phyloP scores from a whole-genome alignment of 2,113 vertebrate species.

The Empidonax alnorum region DNA sequence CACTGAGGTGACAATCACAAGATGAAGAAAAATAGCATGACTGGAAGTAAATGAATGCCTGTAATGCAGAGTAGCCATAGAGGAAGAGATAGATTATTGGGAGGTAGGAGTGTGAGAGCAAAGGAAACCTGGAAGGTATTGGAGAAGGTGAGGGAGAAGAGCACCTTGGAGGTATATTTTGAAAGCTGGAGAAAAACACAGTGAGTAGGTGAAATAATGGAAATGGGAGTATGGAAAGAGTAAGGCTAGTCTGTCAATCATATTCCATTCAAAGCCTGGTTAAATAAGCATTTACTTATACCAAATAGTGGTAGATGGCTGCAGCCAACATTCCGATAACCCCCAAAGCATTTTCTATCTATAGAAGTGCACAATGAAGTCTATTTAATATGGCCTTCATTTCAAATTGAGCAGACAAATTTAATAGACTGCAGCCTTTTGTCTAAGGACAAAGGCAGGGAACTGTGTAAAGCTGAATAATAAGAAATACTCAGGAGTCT shows the following conservation, averaged over 20 bases:
- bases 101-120: neutral
- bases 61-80: rapidly evolving
- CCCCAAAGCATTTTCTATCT: neutral
- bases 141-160: neutral
- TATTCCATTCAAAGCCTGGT: neutral
- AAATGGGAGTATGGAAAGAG: neutral
- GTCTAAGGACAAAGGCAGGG: slow-evolving; percentile 28
- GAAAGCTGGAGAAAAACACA: neutral
- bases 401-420: slow-evolving; percentile 52
- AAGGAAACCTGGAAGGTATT: neutral
- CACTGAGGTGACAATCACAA: neutral
- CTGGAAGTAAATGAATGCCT: neutral
- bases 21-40: neutral
- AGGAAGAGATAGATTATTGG: neutral
- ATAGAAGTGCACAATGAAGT: slow-evolving; percentile 1
- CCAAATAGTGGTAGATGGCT: neutral
- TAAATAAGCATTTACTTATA: slow-evolving; percentile 37
- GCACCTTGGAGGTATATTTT: neutral
- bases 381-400: slow-evolving; percentile 28
- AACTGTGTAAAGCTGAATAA: neutral
- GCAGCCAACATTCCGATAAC: neutral
- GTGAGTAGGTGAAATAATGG: neutral
- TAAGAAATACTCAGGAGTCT: slow-evolving; percentile 32
- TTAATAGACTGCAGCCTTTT: slow-evolving; percentile 50
- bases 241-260: neutral